phyloP scores from a whole-genome alignment of 2,797 vertebrate genomes.

The Linurgus olivaceus region DNA sequence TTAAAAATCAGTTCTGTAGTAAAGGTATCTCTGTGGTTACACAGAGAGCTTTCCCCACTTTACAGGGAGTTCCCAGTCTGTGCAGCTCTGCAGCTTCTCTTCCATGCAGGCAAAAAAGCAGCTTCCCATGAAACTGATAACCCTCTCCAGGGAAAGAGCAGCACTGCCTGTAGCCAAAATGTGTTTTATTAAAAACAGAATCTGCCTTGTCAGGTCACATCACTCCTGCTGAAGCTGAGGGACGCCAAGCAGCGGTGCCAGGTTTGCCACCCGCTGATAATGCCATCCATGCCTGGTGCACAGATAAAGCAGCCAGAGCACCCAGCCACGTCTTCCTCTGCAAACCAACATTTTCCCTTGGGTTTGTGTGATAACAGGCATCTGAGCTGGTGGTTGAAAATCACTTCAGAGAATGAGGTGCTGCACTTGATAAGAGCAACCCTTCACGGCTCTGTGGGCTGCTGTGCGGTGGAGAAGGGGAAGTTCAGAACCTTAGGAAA shows the following conservation, averaged over 20 bases:
- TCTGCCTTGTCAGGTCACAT: slow-evolving; percentile 19
- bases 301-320: slow-evolving; percentile 1
- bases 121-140: neutral
- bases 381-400: neutral
- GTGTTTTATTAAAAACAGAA: slow-evolving; percentile 28
- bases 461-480: neutral
- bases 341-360: neutral
- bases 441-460: slow-evolving; percentile 12
- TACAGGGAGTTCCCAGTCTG: neutral
- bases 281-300: slow-evolving; percentile 3
- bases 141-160: neutral
- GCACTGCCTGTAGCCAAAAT: neutral
- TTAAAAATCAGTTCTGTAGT: neutral
- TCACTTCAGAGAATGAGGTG: slow-evolving; percentile 1
- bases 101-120: neutral
- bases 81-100: neutral
- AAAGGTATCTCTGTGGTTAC: neutral
- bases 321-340: neutral
- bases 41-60: neutral
- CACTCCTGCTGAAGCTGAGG: neutral
- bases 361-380: neutral
- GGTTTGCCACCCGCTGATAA: neutral
- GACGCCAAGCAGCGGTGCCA: neutral
- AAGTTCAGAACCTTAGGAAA: slow-evolving; percentile 29
- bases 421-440: slow-evolving; percentile 13